Base-by-base conservation (phyloP, 1,140 invertebrate genomes). In the Bicyclus anynana region DNA sequence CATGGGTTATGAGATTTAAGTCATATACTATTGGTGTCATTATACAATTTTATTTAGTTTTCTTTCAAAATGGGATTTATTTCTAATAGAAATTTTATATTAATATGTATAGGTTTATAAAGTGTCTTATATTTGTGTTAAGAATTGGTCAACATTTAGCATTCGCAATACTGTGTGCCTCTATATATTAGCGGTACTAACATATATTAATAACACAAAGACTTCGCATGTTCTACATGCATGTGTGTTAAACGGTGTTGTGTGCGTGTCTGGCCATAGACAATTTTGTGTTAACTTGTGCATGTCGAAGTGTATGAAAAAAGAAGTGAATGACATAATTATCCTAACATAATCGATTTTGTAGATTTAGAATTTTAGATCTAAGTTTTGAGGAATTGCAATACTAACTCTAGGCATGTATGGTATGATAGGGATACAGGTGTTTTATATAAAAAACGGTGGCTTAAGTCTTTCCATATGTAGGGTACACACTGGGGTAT, bases 261-360 rank as follows among this genome's bases (percentile, higher is more conserved):
- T 67, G 40, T 56, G 37, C 21, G 56, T 60, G 50, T 44, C 53
- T 59, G 23, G 7, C 7, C 42, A 29, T 44, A 53, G 42, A 51
- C 27, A 51, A 37, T 21, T 54, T 16, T 46, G 17, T 38, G 53
- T 55, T 51, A 56, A 62, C 49, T 53, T 69, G 60, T 64, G 69
- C 72, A 72, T 74, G 68, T 62, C 55, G 46, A 56, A 65, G 10
- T 58, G 68, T 68, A 55, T 67, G 58, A 59, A 56, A 72, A 70
- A 76, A 76, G 68, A 73, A 73, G 68, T 74, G 68, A 77, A 75
- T 77, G 70, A 74, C 73, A 66, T 49, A n/a, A n/a, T n/a, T n/a
- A 44, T 38, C 47, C 62, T 71, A 72, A 69, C 56, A 9, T 12
- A 44, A 2, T 44, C 42, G 35, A 14, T 46, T 59, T 27, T 57